A percentile compares a stretch with the other conserved stretches of the same genome.
Conservation (phyloP, 2,113 vertebrate genomes). For the Scomber japonicus region DNA sequence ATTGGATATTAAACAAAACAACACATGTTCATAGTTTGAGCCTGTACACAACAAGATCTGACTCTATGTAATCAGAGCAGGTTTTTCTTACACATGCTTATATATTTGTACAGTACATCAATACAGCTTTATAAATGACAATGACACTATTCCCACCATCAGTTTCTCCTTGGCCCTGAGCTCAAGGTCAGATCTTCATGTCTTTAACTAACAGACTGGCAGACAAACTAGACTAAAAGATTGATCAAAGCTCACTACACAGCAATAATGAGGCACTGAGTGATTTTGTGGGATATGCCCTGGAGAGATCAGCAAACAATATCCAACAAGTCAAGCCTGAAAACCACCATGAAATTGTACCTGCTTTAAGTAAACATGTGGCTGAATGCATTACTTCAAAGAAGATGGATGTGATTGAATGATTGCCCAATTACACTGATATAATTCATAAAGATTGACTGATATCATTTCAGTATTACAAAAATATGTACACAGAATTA, state of each 20-base stretch:
- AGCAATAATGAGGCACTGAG: constrained; percentile 9
- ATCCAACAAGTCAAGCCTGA: background rate
- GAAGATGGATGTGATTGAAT: background rate
- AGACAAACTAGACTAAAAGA: background rate
- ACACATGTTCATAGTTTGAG: background rate
- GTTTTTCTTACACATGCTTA: background rate
- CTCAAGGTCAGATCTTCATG: background rate
- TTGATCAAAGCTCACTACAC: background rate
- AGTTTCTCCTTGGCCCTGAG: background rate
- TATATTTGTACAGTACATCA: background rate
- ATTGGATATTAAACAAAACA: background rate
- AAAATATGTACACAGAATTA: too few relatives aligned
- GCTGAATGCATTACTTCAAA: background rate
- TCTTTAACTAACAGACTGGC: background rate
- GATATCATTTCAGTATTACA: too few relatives aligned
- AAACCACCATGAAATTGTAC: background rate
- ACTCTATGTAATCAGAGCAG: background rate
- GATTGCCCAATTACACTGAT: background rate
- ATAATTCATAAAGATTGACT: too few relatives aligned
- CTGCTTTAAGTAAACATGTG: constrained; percentile 1
- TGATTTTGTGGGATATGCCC: background rate
- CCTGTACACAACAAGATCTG: background rate
- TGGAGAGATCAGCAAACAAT: background rate
- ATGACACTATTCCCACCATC: background rate
- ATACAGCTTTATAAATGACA: background rate